Evolutionary conservation across 2,888 invertebrate genomes (phyloP), one percentile per base, ranked within the genome.

Genomic region (Digitonthophagus gazella): DNA sequence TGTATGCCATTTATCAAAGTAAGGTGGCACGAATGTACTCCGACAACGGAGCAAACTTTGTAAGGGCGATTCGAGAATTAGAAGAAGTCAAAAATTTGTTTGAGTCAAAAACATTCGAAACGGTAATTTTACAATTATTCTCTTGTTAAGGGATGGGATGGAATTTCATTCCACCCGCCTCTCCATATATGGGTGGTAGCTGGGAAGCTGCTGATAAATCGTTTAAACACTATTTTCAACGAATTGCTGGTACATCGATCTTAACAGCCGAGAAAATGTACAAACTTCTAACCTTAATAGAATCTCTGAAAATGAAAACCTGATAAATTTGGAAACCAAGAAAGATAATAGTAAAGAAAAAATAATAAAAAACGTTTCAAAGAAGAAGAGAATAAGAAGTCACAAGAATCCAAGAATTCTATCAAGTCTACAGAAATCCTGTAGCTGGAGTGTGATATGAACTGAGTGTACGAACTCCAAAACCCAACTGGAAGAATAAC

Each of bases 101-200:
- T 58, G 6, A 58, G 6, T 58, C 15, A 14, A 15, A 11, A 15
- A 14, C 58, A 14, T 15, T 58, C n/a, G n/a, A 14, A 15, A 6
- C 6, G n/a, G n/a, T 15, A 44, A 44, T 44, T 44, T 44, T n/a
- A 44, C 54, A 44, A n/a, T n/a, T n/a, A 6, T 44, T 44, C 8
- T 6, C 54, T n/a, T 44, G 54, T n/a, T n/a, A 44, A 44, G 54
- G 54, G n/a, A 44, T 58, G 58, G 5, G 14, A 58, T 57, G 56
- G 15, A 14, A 64, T 63, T 63, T 63, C 19, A 67, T 64, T n/a
- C 67, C 61, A 6, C 61, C 61, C 8, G 44, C 44, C 11, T 58
- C 61, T 14, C 63, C 67, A 15, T 15, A 67, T 28, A 15, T 67
- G n/a, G 67, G 67, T 15, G 67, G 67, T 15, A 64, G 54, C 15